Conservation (phyloP, 2,797 vertebrate species). For the Schizopygopsis malacanthus region DNA sequence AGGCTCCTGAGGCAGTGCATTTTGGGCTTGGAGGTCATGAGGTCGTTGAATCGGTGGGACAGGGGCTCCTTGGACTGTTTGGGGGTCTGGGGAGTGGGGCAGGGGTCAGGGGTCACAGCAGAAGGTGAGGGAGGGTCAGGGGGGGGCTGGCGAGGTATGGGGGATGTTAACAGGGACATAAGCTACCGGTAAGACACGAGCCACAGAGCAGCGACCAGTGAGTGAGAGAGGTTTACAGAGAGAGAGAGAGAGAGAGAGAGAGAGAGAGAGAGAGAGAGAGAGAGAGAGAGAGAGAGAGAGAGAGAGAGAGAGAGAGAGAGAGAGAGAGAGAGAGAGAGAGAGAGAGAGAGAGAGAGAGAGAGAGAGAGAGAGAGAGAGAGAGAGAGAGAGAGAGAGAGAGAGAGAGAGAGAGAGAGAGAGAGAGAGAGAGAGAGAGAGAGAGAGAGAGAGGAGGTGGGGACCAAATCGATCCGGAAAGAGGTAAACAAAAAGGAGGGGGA, state of each 20-base stretch:
- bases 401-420: conserved; percentile 70
- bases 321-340: conserved; percentile 72
- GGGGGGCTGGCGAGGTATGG: conserved; percentile 95
- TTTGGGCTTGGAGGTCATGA: conserved; percentile 99
- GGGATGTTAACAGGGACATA: conserved; percentile 99
- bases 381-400: conserved; percentile 78
- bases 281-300: conserved; percentile 74
- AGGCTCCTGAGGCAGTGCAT: conserved; percentile 99
- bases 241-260: conserved; percentile 74
- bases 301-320: conserved; percentile 77
- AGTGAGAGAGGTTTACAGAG: conserved; percentile 74
- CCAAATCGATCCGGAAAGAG: conserved; percentile 73
- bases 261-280: conserved; percentile 70
- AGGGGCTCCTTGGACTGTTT: conserved; percentile 99
- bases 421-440: too few relatives aligned
- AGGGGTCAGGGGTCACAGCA: conserved; percentile 98
- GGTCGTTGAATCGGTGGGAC: conserved; percentile 99
- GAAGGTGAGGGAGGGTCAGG: conserved; percentile 93
- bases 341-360: conserved; percentile 74
- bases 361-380: conserved; percentile 73
- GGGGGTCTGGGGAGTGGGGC: conserved; percentile 94
- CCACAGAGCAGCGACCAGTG: conserved; percentile 87
- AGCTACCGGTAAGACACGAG: conserved; percentile 96
- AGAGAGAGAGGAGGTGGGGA: conserved; percentile 76
- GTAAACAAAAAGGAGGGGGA: conserved; percentile 76